phyloP scores from a whole-genome alignment of 2,888 invertebrate species.

The Helobdella robusta region DNA sequence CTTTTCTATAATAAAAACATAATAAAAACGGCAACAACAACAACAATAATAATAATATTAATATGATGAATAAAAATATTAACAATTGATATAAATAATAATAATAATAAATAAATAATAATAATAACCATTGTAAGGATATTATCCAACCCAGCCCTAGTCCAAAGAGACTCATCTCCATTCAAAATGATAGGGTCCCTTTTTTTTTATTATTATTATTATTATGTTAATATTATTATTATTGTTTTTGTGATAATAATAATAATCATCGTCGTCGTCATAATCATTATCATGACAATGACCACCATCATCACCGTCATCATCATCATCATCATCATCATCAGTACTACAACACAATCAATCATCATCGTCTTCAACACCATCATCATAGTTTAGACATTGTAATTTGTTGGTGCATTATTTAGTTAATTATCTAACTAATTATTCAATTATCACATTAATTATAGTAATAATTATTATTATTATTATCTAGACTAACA shows the following conservation, averaged over 20 bases:
- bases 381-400: not conserved
- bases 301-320: conserved; percentile 1
- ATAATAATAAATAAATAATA: not conserved
- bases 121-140: conserved; percentile 9
- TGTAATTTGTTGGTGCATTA: no score
- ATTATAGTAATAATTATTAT: conserved; percentile 4
- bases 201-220: not conserved
- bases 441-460: no score
- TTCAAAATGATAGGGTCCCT: not conserved
- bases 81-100: not conserved
- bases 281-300: not conserved
- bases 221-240: not conserved
- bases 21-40: not conserved
- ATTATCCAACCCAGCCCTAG: not conserved
- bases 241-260: not conserved
- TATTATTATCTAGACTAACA: not conserved
- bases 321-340: conserved; percentile 1
- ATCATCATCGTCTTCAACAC: not conserved
- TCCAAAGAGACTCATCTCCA: not conserved
- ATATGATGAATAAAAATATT: not conserved
- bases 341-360: not conserved
- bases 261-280: no score
- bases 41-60: not conserved
- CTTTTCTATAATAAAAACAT: not conserved
- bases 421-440: no score